Percentiles rank a stretch among this genome's conserved stretches.
These are phyloP conservation scores for Noctua comes DNA, from an alignment of 2,888 invertebrate genomes.

Conservation along the genomic window DNA sequence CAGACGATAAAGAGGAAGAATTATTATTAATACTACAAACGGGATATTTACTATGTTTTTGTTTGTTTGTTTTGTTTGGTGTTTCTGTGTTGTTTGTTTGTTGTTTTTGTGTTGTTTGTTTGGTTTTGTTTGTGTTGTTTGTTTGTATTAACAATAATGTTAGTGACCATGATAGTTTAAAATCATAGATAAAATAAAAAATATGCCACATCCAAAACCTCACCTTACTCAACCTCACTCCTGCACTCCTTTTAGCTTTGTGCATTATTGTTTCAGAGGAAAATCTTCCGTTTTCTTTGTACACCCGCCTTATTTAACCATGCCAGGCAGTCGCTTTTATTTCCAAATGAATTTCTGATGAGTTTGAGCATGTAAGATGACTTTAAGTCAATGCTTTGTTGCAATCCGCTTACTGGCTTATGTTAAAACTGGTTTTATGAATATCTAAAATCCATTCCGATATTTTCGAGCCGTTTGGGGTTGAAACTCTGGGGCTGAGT, in stretches of 20 bases:
- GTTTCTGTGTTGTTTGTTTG: too few relatives aligned
- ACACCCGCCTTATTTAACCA: constrained; percentile 69
- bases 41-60: too few relatives aligned
- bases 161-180: too few relatives aligned
- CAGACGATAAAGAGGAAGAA: too few relatives aligned
- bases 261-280: constrained; percentile 75
- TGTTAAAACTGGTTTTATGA: neutral
- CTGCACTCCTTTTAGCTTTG: constrained; percentile 66
- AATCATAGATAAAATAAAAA: neutral
- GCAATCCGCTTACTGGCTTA: neutral
- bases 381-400: constrained; percentile 7
- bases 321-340: constrained; percentile 57
- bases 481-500: too few relatives aligned
- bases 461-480: too few relatives aligned
- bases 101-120: too few relatives aligned
- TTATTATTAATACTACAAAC: too few relatives aligned
- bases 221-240: neutral
- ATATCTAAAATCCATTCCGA: neutral
- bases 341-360: constrained; percentile 60
- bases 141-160: too few relatives aligned
- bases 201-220: constrained; percentile 36
- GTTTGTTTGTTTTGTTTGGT: too few relatives aligned
- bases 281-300: constrained; percentile 75
- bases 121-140: too few relatives aligned
- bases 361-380: constrained; percentile 28